Evolutionary conservation across 2,888 invertebrate species (phyloP).

Genomic region (Anoncus sp.): DNA sequence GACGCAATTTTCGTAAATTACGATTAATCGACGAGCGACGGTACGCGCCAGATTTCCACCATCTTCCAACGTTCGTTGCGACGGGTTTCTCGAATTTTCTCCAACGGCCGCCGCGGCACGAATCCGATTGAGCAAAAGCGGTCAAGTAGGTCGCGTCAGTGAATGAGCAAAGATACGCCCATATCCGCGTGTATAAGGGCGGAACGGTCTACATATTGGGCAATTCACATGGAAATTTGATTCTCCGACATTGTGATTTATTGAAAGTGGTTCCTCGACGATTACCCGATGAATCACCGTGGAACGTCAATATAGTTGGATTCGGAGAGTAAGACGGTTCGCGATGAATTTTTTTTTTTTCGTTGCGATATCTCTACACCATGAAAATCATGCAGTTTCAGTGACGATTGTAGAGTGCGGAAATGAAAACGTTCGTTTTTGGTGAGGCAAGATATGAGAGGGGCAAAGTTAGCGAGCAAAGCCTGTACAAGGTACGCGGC

Average conservation of each 20-base stretch:
- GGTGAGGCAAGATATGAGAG: too few species aligned
- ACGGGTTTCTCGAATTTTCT: conserved; percentile 13
- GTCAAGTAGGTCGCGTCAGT: neutral
- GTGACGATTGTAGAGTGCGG: too few species aligned
- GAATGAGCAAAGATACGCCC: conserved; percentile 10
- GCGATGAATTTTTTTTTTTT: too few species aligned
- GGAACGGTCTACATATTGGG: conserved; percentile 14
- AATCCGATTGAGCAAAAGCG: neutral
- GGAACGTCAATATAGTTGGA: neutral
- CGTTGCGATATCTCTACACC: too few species aligned
- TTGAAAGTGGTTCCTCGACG: conserved; percentile 12
- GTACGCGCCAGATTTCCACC: conserved; percentile 22
- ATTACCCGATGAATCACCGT: conserved; percentile 21
- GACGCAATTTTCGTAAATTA: conserved; percentile 55
- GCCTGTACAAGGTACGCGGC: too few species aligned
- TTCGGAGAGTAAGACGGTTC: neutral
- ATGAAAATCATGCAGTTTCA: too few species aligned
- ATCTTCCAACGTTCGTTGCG: neutral
- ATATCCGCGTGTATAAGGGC: neutral
- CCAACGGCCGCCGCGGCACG: too few species aligned
- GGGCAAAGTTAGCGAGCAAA: neutral
- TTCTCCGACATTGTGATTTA: conserved; percentile 28
- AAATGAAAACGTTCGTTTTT: too few species aligned
- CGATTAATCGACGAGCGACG: conserved; percentile 17
- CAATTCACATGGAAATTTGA: conserved; percentile 42